Evolutionary conservation across 1,140 invertebrate species (phyloP).

Genomic region (Bombus turneri): DNA sequence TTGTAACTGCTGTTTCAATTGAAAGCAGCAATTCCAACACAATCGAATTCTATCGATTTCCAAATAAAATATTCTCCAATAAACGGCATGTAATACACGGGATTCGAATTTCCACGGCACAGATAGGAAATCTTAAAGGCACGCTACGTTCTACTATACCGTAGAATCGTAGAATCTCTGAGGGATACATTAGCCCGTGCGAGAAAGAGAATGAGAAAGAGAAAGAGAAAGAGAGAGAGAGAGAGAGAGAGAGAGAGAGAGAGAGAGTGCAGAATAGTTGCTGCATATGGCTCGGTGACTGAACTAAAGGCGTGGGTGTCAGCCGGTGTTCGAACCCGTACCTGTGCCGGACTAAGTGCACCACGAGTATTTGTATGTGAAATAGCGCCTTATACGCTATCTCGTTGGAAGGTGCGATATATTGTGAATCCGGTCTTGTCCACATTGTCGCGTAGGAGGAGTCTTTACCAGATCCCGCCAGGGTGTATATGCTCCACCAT

Average conservation of each 20-base stretch:
- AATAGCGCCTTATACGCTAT: conserved; percentile 68
- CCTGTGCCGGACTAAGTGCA: conserved; percentile 52
- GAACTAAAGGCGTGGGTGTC: conserved; percentile 65
- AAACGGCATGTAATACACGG: conserved; percentile 21
- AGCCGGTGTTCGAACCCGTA: conserved; percentile 57
- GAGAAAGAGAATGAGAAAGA: background rate
- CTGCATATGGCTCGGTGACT: conserved; percentile 64
- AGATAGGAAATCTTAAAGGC: conserved; percentile 40
- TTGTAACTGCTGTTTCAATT: background rate
- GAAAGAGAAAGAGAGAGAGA: too few relatives aligned
- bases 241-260: background rate
- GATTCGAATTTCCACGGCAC: conserved; percentile 25
- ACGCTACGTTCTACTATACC: background rate
- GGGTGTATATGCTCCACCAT: conserved; percentile 51
- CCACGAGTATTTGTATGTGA: conserved; percentile 60
- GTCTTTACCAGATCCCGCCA: conserved; percentile 57
- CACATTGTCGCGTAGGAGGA: conserved; percentile 68
- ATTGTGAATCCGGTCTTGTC: conserved; percentile 59
- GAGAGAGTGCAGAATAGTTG: conserved; percentile 51
- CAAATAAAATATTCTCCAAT: conserved; percentile 37
- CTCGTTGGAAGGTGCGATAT: conserved; percentile 64
- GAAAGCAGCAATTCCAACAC: background rate
- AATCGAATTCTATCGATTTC: background rate
- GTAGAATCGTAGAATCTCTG: background rate
- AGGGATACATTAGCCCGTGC: background rate